Evolutionary conservation across 2,888 invertebrate species (phyloP), one percentile per base, ranked within the genome.

Genomic region (Cantharis flavilabris): DNA sequence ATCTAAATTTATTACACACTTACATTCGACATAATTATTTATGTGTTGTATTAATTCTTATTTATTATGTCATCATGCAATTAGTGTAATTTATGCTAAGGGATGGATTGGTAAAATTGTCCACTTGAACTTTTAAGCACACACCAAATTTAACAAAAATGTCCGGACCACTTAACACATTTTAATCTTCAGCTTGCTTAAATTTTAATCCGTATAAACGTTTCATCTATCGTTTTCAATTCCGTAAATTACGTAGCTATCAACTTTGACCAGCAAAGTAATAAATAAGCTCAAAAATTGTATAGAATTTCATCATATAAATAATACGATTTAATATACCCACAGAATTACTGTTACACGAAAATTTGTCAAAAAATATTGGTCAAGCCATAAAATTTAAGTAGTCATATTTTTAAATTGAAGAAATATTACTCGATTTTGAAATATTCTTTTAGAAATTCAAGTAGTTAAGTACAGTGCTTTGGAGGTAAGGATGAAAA

Each of bases 1-100:
- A 76, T 76, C 76, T 69, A 76, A 73, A 76, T 76, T 76, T 76
- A 76, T 76, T 72, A 70, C 76, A 70, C n/a, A 49, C n/a, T 49
- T 49, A 76, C 73, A 67, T 76, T 76, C 73, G 76, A 76, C 76
- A 70, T 71, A 76, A 76, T 69, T 72, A 76, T 75, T 73, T 69
- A 71, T 76, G 64, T 49, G 72, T 18, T 72, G 30, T 63, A 70
- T 67, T 67, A 67, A 67, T 67, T 23, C 65, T n/a, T 67, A 67
- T 20, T 67, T 67, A 65, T 65, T 20, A n/a, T 67, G 65, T 67
- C 65, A 67, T 67, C 65, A 26, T 67, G 9, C 13, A 67, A 20
- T 67, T 23, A 23, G 65, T 20, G 26, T 67, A 23, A 49, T 49
- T 49, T 49, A 49, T 49, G 49, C n/a, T 20, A 16, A 23, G 65